These are phyloP conservation scores for Drosophila monieri DNA, from an alignment of 2,888 invertebrate genomes.

Conservation along the genomic window DNA sequence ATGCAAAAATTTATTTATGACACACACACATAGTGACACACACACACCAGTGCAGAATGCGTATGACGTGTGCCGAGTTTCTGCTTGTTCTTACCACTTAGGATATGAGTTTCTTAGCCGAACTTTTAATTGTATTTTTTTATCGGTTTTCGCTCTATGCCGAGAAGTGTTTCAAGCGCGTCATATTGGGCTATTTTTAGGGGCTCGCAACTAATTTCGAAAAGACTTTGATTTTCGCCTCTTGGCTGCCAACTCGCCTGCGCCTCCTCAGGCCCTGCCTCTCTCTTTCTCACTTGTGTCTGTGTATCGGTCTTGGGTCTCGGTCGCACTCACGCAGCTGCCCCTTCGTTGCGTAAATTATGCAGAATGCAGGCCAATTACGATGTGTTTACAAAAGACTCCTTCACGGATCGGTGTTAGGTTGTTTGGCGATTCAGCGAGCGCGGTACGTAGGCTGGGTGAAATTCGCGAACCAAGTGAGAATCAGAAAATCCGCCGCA, in stretches of 20 bases:
- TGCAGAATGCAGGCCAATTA: slow-evolving; percentile 44
- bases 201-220: slow-evolving; percentile 14
- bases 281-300: slow-evolving; percentile 2
- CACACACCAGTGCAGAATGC: slow-evolving; percentile 7
- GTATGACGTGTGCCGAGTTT: slow-evolving; percentile 19
- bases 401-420: neutral
- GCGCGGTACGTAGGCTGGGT: slow-evolving; percentile 19
- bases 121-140: slow-evolving; percentile 15
- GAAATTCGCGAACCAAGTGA: slow-evolving; percentile 38
- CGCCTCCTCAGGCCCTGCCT: slow-evolving; percentile 13
- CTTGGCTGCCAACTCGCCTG: slow-evolving; percentile 48
- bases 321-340: slow-evolving; percentile 54
- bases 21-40: slow-evolving; percentile 34
- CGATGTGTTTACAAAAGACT: slow-evolving; percentile 24
- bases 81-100: slow-evolving; percentile 53
- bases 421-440: neutral
- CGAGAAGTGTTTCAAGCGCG: slow-evolving; percentile 81
- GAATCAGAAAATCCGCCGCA: slow-evolving; percentile 25
- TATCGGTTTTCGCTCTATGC: slow-evolving; percentile 24
- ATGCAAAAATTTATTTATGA: slow-evolving; percentile 42
- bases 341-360: slow-evolving; percentile 69
- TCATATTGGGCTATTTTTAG: slow-evolving; percentile 74
- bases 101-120: slow-evolving; percentile 17
- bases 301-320: neutral
- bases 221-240: slow-evolving; percentile 44